Evolutionary conservation across 2,888 invertebrate genomes (phyloP), one percentile per base, ranked within the genome.

Genomic region (Andrena haemorrhoa): DNA sequence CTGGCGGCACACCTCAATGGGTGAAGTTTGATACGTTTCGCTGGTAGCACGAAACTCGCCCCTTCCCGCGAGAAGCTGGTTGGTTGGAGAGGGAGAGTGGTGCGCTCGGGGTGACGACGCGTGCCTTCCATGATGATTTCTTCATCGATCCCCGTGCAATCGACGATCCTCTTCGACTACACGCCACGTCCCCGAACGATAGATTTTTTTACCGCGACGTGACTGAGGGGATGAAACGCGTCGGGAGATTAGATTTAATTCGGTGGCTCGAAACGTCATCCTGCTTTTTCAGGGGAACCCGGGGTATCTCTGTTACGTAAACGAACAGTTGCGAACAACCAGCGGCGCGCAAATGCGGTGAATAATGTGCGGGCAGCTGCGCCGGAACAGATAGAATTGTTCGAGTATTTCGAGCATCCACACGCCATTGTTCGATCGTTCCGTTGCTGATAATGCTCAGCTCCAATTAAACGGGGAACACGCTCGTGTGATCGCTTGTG

Each of bases 321-420:
- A 56, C 58, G 56, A 58, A 69, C 35, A 58, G 47, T 69, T 31
- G 49, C 12, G 56, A 10, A 35, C 23, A 60, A 29, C 58, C 64
- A 33, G 10, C 16, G 66, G 35, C 8, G 4, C 53, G 61, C 20
- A 23, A 23, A 58, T 29, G 56, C 33, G 12, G 53, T 3, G 69
- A 61, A 26, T 53, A 68, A 75, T 23, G 29, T 20, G 58, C 10
- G 69, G 77, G 20, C 47, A 76, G 64, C 79, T 79, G 69, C 51
- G 33, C 41, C 3, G 47, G 58, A 58, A 69, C 77, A 76, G 76
- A 76, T 79, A 76, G 58, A 70, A 76, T 79, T 79, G 79, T 79
- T 76, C 56, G 35, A 3, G 63, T 64, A 64, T 75, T 75, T 64
- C 26, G 35, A 64, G 79, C 64, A 33, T 7, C 47, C 41, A 10